Evolutionary conservation across 2,113 vertebrate genomes (phyloP), one percentile per base, ranked within the genome.

Genomic region (Cercocebus atys): DNA sequence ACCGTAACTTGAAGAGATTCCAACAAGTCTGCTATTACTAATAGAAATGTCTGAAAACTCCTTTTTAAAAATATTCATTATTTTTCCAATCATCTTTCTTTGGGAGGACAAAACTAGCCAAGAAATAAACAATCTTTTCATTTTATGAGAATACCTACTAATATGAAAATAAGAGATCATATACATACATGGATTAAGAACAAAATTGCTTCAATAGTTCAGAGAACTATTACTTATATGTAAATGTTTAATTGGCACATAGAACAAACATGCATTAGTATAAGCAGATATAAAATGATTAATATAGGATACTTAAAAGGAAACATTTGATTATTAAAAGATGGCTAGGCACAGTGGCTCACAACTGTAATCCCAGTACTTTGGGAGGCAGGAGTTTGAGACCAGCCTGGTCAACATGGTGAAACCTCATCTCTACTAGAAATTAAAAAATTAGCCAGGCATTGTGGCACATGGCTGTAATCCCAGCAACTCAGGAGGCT

Each of bases 91-190:
- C 20, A 85, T 96, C n/a, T 84, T 92, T 94, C 50, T 82, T 45
- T 82, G 72, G 22, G 55, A 79, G 94, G 25, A 92, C 18, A 94
- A 94, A 97, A 70, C n/a, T 68, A 95, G 20, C 13, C n/a, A 93
- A 91, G 47, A 94, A 87, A 11, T 80, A 70, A 90, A 70, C 76
- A 8, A 95, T 97, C 90, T 57, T 70, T 35, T 45, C 91, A 38
- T 45, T 94, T 91, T 61, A 84, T 79, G 32, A 82, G 40, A 88
- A 27, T 43, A 85, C 3, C 43, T 72, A 85, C 22, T 89, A 78
- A 97, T 57, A 64, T 88, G 30, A 90, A 96, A 93, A 70, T 52
- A 95, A 93, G 16, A 93, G 14, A 85, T 68, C 50, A 45, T 38
- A 84, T 52, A 85, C 2, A 72, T 73, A 91, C 30, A 40, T 88